These are phyloP conservation scores for Pseudochaenichthys georgianus DNA, from an alignment of 2,797 vertebrate genomes.

Conservation along the genomic window DNA sequence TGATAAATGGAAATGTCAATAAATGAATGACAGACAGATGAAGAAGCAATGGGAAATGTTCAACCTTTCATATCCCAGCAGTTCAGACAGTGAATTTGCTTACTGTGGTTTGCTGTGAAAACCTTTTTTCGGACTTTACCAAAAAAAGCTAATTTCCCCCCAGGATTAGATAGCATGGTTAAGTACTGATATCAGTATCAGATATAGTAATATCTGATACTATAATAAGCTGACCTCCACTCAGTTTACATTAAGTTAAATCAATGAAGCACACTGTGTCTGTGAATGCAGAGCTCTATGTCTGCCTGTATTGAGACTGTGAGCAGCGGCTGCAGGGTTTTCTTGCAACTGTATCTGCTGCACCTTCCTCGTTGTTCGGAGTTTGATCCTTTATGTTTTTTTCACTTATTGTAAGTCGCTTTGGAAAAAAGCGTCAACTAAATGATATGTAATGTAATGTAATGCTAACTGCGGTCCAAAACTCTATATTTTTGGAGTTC, in stretches of 20 bases:
- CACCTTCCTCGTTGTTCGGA: no score
- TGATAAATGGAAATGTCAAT: not conserved
- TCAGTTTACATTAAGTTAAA: conserved; percentile 41
- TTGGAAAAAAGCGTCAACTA: no score
- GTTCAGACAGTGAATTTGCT: not conserved
- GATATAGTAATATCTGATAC: not conserved
- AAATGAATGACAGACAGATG: not conserved
- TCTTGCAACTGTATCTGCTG: no score
- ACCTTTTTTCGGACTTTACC: not conserved
- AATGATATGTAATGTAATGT: no score
- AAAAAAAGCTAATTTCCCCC: not conserved
- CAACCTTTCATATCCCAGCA: not conserved
- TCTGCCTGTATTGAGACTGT: conserved; percentile 35
- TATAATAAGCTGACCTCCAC: conserved; percentile 29
- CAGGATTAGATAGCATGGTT: not conserved
- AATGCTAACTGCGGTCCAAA: not conserved
- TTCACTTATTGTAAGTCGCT: no score
- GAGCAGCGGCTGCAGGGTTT: conserved; percentile 28
- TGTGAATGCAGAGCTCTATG: conserved; percentile 38
- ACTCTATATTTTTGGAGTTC: not conserved
- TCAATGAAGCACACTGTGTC: conserved; percentile 34
- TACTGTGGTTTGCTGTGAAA: not conserved
- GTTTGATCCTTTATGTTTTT: no score
- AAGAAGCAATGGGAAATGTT: not conserved
- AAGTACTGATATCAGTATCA: no score